Percentiles rank a stretch among this genome's conserved stretches.
These are phyloP conservation scores for Caenorhabditis zanzibari DNA, from an alignment of 2,888 invertebrate species.

Conservation along the genomic window DNA sequence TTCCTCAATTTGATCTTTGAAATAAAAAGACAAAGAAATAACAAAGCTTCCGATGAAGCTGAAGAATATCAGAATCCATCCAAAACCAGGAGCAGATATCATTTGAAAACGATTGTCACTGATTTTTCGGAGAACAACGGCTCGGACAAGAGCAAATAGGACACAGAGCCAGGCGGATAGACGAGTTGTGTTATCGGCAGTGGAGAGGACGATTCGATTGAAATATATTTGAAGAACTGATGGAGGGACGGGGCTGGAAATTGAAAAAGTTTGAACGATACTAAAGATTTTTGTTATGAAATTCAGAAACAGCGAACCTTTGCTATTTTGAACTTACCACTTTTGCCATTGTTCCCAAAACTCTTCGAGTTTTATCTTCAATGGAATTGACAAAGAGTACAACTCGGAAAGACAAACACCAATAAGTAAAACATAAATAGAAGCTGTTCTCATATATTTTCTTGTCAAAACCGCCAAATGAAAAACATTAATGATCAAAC, in stretches of 20 bases:
- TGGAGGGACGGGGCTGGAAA: slow-evolving; percentile 30
- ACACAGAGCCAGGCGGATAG: slow-evolving; percentile 44
- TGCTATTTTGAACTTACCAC: slow-evolving; percentile 16
- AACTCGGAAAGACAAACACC: slow-evolving; percentile 33
- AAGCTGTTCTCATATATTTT: slow-evolving; percentile 50
- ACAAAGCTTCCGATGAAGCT: slow-evolving; percentile 38
- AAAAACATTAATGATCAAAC: slow-evolving; percentile 35
- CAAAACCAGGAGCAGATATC: slow-evolving; percentile 51
- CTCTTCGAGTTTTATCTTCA: slow-evolving; percentile 28
- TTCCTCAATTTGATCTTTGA: slow-evolving; percentile 44
- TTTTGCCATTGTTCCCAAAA: slow-evolving; percentile 4
- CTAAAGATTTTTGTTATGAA: neutral
- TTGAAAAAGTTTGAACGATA: no score
- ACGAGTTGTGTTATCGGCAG: slow-evolving; percentile 34
- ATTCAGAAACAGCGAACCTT: neutral
- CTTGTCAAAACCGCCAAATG: slow-evolving; percentile 41
- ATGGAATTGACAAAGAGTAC: slow-evolving; percentile 19
- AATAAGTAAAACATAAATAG: slow-evolving; percentile 46
- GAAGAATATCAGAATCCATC: slow-evolving; percentile 46
- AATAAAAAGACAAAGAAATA: slow-evolving; percentile 33
- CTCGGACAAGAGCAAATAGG: slow-evolving; percentile 28
- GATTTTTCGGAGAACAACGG: slow-evolving; percentile 19
- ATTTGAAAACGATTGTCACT: slow-evolving; percentile 54
- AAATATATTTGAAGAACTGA: slow-evolving; percentile 39
- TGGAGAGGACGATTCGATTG: slow-evolving; percentile 32